Evolutionary conservation across 2,888 invertebrate genomes (phyloP).

Genomic region (Ectropis crepuscularia): DNA sequence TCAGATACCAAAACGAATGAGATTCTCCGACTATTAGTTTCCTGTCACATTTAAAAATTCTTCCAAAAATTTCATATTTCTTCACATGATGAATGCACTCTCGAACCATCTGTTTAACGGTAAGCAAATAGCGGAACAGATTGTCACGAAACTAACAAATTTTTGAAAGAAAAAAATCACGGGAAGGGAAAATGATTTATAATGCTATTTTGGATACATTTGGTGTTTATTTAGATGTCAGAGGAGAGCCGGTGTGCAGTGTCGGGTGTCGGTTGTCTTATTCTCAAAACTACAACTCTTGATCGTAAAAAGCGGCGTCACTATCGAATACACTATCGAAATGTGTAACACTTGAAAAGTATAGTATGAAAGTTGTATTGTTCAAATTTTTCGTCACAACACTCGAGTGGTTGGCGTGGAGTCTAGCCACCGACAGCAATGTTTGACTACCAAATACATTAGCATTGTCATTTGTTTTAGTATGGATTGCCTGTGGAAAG

Average conservation of each 20-base stretch:
- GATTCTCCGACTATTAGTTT: constrained; percentile 57
- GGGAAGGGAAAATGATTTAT: constrained; percentile 77
- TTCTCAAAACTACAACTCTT: no score
- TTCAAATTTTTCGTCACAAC: no score
- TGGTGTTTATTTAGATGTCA: constrained; percentile 70
- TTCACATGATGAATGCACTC: constrained; percentile 71
- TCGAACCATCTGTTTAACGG: constrained; percentile 76
- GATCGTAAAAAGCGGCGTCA: no score
- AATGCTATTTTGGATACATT: constrained; percentile 80
- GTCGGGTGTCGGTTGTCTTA: constrained; percentile 38
- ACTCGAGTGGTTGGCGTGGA: no score
- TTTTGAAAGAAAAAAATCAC: constrained; percentile 68
- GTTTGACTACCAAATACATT: constrained; percentile 57
- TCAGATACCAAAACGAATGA: constrained; percentile 49
- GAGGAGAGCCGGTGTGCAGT: constrained; percentile 61
- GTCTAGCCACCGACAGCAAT: constrained; percentile 48
- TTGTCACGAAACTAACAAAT: constrained; percentile 82
- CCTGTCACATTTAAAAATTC: constrained; percentile 57
- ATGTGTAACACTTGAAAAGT: no score
- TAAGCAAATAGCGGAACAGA: constrained; percentile 84
- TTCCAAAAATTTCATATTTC: constrained; percentile 66
- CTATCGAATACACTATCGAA: no score
- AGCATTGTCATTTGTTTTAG: constrained; percentile 47
- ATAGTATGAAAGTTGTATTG: no score
- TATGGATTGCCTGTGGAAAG: constrained; percentile 2